Percentiles rank a stretch among this genome's conserved stretches.
These are phyloP conservation scores for Clusia tigrina DNA, from an alignment of 2,888 invertebrate species.

Conservation along the genomic window DNA sequence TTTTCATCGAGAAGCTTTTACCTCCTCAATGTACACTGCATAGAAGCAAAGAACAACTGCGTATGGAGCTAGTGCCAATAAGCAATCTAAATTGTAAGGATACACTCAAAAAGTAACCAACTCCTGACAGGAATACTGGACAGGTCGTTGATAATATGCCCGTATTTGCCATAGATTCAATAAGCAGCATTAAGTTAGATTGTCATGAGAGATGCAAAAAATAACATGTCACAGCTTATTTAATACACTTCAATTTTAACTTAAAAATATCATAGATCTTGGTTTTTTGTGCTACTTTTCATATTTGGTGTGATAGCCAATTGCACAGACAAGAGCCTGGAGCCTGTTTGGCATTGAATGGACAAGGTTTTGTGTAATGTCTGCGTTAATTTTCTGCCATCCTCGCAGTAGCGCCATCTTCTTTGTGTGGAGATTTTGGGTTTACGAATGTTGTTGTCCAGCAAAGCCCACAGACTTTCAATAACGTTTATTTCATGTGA, in stretches of 20 bases:
- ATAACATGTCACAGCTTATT: constrained; percentile 1
- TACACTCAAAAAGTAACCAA: no score
- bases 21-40: no score
- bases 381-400: not conserved
- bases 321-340: not conserved
- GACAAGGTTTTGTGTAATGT: not conserved
- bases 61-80: no score
- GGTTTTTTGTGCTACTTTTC: not conserved
- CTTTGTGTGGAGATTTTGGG: not conserved
- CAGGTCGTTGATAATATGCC: no score
- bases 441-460: not conserved
- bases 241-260: not conserved
- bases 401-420: not conserved
- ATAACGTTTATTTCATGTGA: not conserved
- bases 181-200: no score
- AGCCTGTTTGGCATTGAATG: not conserved
- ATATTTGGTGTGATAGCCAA: not conserved
- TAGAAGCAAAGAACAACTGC: no score
- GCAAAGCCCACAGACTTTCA: not conserved
- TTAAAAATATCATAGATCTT: not conserved
- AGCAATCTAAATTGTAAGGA: no score
- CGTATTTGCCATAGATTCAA: no score
- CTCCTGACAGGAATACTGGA: no score
- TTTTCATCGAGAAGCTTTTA: no score
- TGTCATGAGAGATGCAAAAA: no score